Conservation (phyloP, 2,113 vertebrate genomes). For the Sporophila hypoxantha region DNA sequence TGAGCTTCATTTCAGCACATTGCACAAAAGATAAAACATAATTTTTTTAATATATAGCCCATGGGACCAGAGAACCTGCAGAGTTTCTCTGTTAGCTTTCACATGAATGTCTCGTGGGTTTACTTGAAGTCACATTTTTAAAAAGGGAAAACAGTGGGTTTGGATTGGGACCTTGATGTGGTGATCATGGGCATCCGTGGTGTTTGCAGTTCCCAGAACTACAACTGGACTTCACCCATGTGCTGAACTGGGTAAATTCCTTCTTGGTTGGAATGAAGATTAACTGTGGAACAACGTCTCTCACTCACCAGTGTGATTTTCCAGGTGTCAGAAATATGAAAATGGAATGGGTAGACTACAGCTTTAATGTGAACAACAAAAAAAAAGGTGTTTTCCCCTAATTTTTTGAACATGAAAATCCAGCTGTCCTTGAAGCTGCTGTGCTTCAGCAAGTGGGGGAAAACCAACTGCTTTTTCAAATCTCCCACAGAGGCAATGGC, state of each 20-base stretch:
- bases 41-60: not conserved
- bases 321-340: not conserved
- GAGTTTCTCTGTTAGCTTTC: not conserved
- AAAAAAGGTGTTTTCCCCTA: not conserved
- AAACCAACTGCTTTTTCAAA: not conserved
- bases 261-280: not conserved
- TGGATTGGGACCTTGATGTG: not conserved
- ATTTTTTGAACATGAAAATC: not conserved
- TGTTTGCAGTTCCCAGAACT: not conserved
- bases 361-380: not conserved
- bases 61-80: not conserved
- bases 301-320: not conserved
- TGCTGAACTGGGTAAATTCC: not conserved
- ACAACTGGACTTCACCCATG: not conserved
- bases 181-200: rapidly evolving
- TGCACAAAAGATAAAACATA: not conserved
- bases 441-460: not conserved
- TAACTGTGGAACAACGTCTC: not conserved
- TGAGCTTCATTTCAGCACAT: not conserved
- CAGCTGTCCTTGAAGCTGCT: not conserved
- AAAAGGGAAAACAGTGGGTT: not conserved
- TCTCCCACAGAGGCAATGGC: not conserved
- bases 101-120: not conserved
- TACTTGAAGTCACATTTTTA: not conserved
- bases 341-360: not conserved